Base-by-base conservation (phyloP, 2,113 vertebrate species). In the Danio rerio region DNA sequence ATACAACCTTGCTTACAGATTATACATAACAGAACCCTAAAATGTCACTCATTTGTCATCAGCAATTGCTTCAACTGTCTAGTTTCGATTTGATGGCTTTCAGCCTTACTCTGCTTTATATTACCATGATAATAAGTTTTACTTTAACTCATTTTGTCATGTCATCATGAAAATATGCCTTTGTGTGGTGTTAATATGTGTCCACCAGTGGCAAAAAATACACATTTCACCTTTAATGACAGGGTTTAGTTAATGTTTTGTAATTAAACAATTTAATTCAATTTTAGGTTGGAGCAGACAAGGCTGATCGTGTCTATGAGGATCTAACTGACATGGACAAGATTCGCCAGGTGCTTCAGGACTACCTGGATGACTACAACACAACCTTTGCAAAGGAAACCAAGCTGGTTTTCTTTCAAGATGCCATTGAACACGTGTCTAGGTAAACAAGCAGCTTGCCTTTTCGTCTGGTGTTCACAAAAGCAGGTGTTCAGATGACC, bases 381-480 rank as follows among this genome's bases (percentile, higher is more conserved):
- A 84, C 94, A 80, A 90, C 83, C 83, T 95, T 93, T 59, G 89
- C 95, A 72, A 97, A 97, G 83, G 95, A 96, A 83, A 93, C 91
- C 50, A 96, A 95, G 88, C 84, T 96, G 69, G 95, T 97, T 11
- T 97, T 97, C 87, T 97, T 97, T 88, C 96, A 95, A 86, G 96
- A 97, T 85, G 95, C 96, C 16, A 68, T 96, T 47, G 95, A 97
- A 78, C 96, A 97, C 53, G 94, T 96, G 70, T 95, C 95, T 78
- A 95, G 96, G 95, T 93, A 69, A 66, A 42, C 68, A 18, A 16
- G 2, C 2, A 55, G 13, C 13, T 62, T 31, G 18, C 3, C 8
- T 21, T 9, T 52, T 52, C 18, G 10, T 63, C 6, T 40, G 55
- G 9, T 20, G 31, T 59, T 43, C 40, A 47, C 11, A 47, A 75